Evolutionary conservation across 2,113 vertebrate species (phyloP), one percentile per base, ranked within the genome.

Genomic region (Rafetus swinhoei): DNA sequence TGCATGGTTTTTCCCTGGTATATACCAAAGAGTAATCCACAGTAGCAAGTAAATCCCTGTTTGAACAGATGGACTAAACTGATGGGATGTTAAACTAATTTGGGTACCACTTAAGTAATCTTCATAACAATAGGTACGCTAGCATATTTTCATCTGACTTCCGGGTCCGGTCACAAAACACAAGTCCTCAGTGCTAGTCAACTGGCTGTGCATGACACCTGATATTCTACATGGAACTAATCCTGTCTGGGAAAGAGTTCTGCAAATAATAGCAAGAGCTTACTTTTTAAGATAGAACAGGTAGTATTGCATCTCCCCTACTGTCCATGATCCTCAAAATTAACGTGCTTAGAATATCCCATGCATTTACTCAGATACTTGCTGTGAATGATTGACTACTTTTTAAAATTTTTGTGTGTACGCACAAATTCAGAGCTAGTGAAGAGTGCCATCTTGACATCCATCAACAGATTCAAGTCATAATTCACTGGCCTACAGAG

Each of bases 1-100:
- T 72, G 56, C 87, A 83, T 88, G 93, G 92, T 96, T 94, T 96
- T 94, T 93, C 89, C n/a, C 93, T 94, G 79, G 81, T 8, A 94
- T 91, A 93, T 94, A 83, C 76, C n/a, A 88, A 89, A 74, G 83
- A 85, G 82, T 79, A 90, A 94, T 85, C 89, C 90, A 85, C 79
- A 90, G 90, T 32, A 93, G 88, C 54, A 79, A 93, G 95, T 84
- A 89, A 96, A 96, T 93, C 97, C 95, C 91, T 76, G 19, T 94
- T 96, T 94, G 95, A 97, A 95, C 96, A 97, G 97, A 97, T 97
- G 95, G 94, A 76, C 94, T 96, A 95, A 93, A 97, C 93, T 85
- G 69, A 13, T 94, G 93, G 93, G 94, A 96, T 94, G 95, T 92
- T 83, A 86, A 94, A 90, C 90, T 96, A 97, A 97, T 97, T 97